Evolutionary conservation across 2,797 vertebrate genomes (phyloP).

Genomic region (Sphaeramia orbicularis): DNA sequence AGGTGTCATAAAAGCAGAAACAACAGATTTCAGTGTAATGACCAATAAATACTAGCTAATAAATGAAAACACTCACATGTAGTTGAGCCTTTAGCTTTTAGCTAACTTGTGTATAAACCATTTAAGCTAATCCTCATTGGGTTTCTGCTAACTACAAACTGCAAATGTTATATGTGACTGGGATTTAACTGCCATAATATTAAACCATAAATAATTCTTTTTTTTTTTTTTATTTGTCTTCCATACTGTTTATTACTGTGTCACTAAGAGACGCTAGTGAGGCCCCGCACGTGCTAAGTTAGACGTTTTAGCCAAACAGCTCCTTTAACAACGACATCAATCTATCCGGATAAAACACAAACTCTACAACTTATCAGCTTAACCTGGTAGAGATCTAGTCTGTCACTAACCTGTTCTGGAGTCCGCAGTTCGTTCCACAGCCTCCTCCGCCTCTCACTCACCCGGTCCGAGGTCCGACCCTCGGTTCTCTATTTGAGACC

Average conservation of each 20-base stretch:
- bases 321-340: background rate
- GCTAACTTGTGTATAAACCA: too few species aligned
- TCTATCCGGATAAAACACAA: background rate
- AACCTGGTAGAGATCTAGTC: rapidly evolving
- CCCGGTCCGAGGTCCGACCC: background rate
- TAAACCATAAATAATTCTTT: too few species aligned
- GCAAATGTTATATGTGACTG: background rate
- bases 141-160: too few species aligned
- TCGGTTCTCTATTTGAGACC: slow-evolving; percentile 47
- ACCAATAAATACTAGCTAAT: too few species aligned
- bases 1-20: background rate
- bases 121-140: too few species aligned
- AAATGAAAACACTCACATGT: too few species aligned
- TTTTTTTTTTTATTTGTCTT: too few species aligned
- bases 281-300: slow-evolving; percentile 23
- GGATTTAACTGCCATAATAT: background rate
- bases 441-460: slow-evolving; percentile 12
- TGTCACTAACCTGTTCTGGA: slow-evolving; percentile 41
- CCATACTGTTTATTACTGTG: background rate
- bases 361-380: background rate
- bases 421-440: background rate
- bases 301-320: background rate
- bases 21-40: too few species aligned
- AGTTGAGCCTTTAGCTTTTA: too few species aligned
- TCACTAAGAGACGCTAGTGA: background rate